Base-by-base conservation (phyloP, 1,140 invertebrate species). In the Caenorhabditis elegans region DNA sequence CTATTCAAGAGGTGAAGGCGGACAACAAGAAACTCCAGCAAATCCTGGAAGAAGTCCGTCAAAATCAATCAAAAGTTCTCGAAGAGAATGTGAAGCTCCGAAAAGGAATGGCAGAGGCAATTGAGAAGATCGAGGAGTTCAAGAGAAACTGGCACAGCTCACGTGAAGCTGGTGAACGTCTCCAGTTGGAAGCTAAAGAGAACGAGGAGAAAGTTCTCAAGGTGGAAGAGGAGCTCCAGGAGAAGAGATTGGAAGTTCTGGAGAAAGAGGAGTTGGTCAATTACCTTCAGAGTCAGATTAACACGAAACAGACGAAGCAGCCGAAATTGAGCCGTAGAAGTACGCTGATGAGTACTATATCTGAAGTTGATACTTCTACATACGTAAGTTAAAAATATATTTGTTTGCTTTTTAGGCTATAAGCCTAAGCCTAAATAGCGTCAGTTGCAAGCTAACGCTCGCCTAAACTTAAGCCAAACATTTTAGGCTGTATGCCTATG, bases 291-390 rank as follows among this genome's bases (percentile, higher is more conserved):
- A 46, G 17, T 24, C 80, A 81, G 36, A 81, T 81, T 28, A 81
- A 81, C 28, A 70, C 60, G 17, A 76, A 76, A 65, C 65, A 80
- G 31, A 70, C 36, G 10, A 31, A 65, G 31, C 26, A 70, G 26
- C 65, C 80, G 15, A 81, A 81, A 39, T 60, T 77, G 22, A 49
- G 80, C 4, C 48, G 80, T 22, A 75, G 80, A 46, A 76, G 65
- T 24, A 81, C 80, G 1, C 70, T 81, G 28, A 34, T 81, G 22
- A 76, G 60, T 60, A 76, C 80, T 2, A 39, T 81, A 4, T 70
- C 53, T 24, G 80, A 81, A 4, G 51, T 76, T 19, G 60, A 46
- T n/a, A 39, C 43, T 34, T 36, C 36, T 48, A 46, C 31, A 28
- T 48, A 77, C 26, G 80, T 81, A 46, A 76, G 60, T 48, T 43